Evolutionary conservation across 2,888 invertebrate genomes (phyloP), one percentile per base, ranked within the genome.

Genomic region (Sinhomidia bicolor): DNA sequence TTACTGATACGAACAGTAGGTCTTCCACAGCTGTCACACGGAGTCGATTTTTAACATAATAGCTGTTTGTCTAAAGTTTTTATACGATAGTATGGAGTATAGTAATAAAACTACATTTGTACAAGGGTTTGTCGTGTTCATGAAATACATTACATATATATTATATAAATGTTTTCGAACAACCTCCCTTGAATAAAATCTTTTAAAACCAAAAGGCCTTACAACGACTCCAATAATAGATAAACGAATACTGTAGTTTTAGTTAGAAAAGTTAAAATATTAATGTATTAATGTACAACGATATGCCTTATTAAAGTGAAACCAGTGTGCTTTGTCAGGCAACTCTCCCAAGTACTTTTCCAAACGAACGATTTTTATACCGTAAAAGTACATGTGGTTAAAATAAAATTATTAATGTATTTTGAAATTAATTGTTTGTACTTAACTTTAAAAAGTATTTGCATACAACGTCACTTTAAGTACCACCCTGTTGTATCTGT

Each of bases 291-390:
- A 68, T 54, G 29, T 60, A 14, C 12, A 17, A 36, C 9, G 26
- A 32, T 65, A 57, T 57, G 65, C 65, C 65, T 65, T 65, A 78
- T 44, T 62, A 44, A 74, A 36, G 44, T 60, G 84, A n/a, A 84
- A 84, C 84, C 84, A 84, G 84, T 60, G 84, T 84, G 84, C 84
- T 84, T 84, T 84, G 41, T 60, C n/a, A 10, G 26, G 54, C 44
- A 83, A 57, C 68, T 47, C 51, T 82, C 12, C 12, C 44, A 41
- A n/a, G n/a, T n/a, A n/a, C n/a, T n/a, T n/a, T n/a, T n/a, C 57
- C 62, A 62, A 7, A 62, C 10, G 23, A 14, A 5, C 0, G 12
- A 36, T 41, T 60, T 4, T 36, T 36, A 36, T 26, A 17, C 20
- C 3, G 32, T 62, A 36, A 71, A 0, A 44, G 23, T 12, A 62